Base-by-base conservation (phyloP, 2,797 vertebrate genomes). In the Chelon labrosus region DNA sequence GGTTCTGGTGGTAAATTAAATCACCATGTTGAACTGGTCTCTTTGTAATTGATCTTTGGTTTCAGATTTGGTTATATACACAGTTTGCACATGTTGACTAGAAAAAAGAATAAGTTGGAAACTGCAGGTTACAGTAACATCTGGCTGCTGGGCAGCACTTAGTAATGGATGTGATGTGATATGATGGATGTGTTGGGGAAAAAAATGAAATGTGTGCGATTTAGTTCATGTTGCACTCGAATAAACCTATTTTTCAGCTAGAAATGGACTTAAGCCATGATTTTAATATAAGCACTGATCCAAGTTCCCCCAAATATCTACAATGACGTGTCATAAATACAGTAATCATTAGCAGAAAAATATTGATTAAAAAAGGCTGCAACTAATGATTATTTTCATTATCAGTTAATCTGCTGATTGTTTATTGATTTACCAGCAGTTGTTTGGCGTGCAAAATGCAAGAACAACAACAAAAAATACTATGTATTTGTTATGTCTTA, bases 81-180 rank as follows among this genome's bases (percentile, higher is more conserved):
- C 20, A 67, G 9, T 63, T 42, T 51, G 10, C 31, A 39, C 42
- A 11, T 49, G 42, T 50, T 69, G 44, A 70, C 31, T 72, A 50
- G 10, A 14, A 31, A 67, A 73, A 56, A 46, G 61, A 50, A 27
- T 53, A 0, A 49, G 37, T 53, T 39, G 22, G 42, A 68, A 75
- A 82, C 75, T 86, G 77, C 75, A 75, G 67, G 81, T 51, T 53
- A 65, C 80, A 78, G 82, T 73, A 42, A 74, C 9, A 46, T 71
- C 54, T 71, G 64, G 79, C 90, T 92, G 91, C 89, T 89, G 91
- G 83, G 77, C 90, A 90, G 90, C 87, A 83, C 67, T 81, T 72
- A 37, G 14, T 70, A 61, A 35, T 16, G 44, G 25, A 59, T 75
- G 55, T 75, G 47, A 70, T 57, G 55, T 69, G 55, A 69, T 60